Base-by-base conservation (phyloP, 1,140 invertebrate genomes). In the Grapholita molesta region DNA sequence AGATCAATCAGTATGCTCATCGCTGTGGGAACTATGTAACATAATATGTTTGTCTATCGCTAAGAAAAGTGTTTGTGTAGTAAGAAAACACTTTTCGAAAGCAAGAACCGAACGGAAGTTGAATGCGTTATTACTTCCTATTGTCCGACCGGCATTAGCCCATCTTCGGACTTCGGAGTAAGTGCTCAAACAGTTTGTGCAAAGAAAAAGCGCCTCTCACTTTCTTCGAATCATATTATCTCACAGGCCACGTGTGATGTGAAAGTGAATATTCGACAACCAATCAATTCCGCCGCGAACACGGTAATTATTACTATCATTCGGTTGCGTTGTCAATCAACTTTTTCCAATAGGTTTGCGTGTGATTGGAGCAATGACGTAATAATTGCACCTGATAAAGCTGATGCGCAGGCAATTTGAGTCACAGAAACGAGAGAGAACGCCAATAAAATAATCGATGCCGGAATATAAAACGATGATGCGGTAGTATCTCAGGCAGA, bases 141-240 rank as follows among this genome's bases (percentile, higher is more conserved):
- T 61, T 61, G 55, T 61, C 53, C 53, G 53, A 28, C 25, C 55
- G 32, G 38, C 68, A 52, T 67, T 68, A 68, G 25, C 38, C 61
- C 52, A 55, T 68, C 65, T 33, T 28, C 65, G 24, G 28, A 38
- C 65, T 33, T 28, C 65, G 24, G 28, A 38, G 12, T 48, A 73
- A 70, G 70, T 78, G 76, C 77, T 72, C 80, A 86, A 87, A 87
- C 70, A 82, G 23, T 72, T 76, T 85, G 77, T 73, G 78, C 70
- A 86, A 88, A 88, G 84, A 86, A 89, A 87, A 84, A 88, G 82
- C 38, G 71, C 82, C 86, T 85, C 84, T 88, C 83, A 88, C 88
- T 88, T 88, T 90, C 85, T 78, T 83, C 71, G 70, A 70, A 80
- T 81, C 68, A 75, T 77, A 61, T 61, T 61, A 78, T 78, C 74